Evolutionary conservation across 2,113 vertebrate species (phyloP), one percentile per base, ranked within the genome.

Genomic region (Papio anubis): DNA sequence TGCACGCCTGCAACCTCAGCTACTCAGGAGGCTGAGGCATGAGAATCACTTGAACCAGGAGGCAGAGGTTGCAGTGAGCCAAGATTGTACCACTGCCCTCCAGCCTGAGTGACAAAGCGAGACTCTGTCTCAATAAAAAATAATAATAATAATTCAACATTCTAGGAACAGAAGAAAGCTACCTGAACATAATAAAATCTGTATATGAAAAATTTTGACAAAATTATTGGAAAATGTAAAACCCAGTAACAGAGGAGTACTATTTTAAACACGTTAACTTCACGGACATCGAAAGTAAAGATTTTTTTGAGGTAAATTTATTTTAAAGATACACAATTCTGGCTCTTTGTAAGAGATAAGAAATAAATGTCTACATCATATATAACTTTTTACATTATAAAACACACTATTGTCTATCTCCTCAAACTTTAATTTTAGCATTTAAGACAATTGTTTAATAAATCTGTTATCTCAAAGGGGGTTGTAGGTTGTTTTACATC

Each of bases 401-500:
- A 83, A 90, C 8, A 13, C 21, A 61, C 61, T 45, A 76, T 52
- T 72, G 38, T 48, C 70, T 85, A 43, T 73, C 17, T 92, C 9
- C 7, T 86, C 38, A 90, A 79, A 17, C 38, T 76, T 95, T 38
- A 80, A 27, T 68, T 84, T 80, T 68, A 91, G 40, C n/a, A 72
- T 48, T 70, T 14, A 81, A 3, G 12, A 40, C 52, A 95, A 87
- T 45, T 96, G 75, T 75, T 82, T 88, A 45, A 68, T 73, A 45
- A 82, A 92, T 90, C 0, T 86, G 12, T 73, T 81, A 78, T 38
- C 12, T 86, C 35, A 55, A 66, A 48, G 45, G 13, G 13, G 21
- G 8, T 79, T 97, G 96, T 87, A 96, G 87, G 52, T 55, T 96
- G 3, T 78, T 92, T 93, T 38, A 94, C 16, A 48, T 89, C n/a